phyloP scores from a whole-genome alignment of 2,888 invertebrate genomes.

The Tenthredo amoena region DNA sequence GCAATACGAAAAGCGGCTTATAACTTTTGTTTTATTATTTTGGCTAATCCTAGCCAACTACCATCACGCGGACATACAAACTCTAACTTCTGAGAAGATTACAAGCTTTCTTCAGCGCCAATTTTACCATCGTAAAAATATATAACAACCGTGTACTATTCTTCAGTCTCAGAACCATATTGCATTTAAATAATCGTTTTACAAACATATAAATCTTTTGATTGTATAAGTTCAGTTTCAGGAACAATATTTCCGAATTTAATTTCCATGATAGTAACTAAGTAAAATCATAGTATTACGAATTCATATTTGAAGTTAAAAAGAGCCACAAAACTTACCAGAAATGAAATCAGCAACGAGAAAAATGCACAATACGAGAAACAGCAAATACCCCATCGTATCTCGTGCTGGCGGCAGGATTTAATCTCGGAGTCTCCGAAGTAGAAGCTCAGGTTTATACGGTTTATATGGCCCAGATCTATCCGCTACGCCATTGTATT shows the following conservation, averaged over 20 bases:
- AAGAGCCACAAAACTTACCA: background rate
- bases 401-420: background rate
- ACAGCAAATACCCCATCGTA: slow-evolving; percentile 3
- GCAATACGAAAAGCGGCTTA: slow-evolving; percentile 41
- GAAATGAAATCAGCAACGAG: background rate
- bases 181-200: background rate
- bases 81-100: background rate
- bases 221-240: background rate
- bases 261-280: background rate
- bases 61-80: background rate
- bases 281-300: background rate
- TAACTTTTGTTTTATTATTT: slow-evolving; percentile 33
- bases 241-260: background rate
- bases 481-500: slow-evolving; percentile 22
- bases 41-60: background rate
- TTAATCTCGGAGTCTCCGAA: slow-evolving; percentile 32
- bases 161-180: background rate
- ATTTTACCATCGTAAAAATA: background rate
- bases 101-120: slow-evolving; percentile 8
- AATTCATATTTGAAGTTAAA: background rate
- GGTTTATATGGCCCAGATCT: slow-evolving; percentile 25
- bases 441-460: slow-evolving; percentile 22
- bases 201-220: background rate
- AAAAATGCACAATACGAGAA: slow-evolving; percentile 17
- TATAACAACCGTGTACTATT: background rate